Evolutionary conservation across 1,140 invertebrate genomes (phyloP), one percentile per base, ranked within the genome.

Genomic region (Papilio aristodemus): DNA sequence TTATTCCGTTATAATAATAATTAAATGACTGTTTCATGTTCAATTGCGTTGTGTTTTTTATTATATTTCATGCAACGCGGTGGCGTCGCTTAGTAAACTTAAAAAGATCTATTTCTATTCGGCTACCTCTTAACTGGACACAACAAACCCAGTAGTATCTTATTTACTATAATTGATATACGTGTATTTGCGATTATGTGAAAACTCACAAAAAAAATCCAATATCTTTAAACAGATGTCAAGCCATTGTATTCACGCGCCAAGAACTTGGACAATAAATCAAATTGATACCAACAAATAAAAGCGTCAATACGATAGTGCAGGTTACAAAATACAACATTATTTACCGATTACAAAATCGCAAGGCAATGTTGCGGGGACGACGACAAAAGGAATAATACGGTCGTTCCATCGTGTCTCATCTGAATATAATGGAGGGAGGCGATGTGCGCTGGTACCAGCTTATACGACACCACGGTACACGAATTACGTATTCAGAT

Each of bases 401-500:
- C 68, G 69, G 54, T 50, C 46, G 64, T 71, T 60, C 69, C 76
- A 77, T 79, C 76, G 69, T 73, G 71, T 70, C 82, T 84, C 84
- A 84, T 86, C 81, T 84, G 84, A 85, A 85, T 86, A 86, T 85
- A 85, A 85, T 84, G 74, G 84, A 70, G 68, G 80, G 80, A 79
- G 83, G 77, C 77, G 72, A 67, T 62, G 74, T 25, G 72, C 69
- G 74, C 79, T 71, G 81, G 78, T 84, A 73, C 27, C 27, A 6
- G 27, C 27, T 32, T 32, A 32, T 32, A 14, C 19, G 17, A 7
- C 43, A 76, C 71, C 75, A 69, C 68, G 78, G 78, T 68, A 36
- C 54, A 57, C 27, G 57, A 59, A 59, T 59, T 59, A 59, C 27
- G 25, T 59, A 59, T 36, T 59, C 57, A 36, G 57, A 59, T 58